Evolutionary conservation across 1,140 invertebrate species (phyloP).

Genomic region (Hirudo medicinalis): DNA sequence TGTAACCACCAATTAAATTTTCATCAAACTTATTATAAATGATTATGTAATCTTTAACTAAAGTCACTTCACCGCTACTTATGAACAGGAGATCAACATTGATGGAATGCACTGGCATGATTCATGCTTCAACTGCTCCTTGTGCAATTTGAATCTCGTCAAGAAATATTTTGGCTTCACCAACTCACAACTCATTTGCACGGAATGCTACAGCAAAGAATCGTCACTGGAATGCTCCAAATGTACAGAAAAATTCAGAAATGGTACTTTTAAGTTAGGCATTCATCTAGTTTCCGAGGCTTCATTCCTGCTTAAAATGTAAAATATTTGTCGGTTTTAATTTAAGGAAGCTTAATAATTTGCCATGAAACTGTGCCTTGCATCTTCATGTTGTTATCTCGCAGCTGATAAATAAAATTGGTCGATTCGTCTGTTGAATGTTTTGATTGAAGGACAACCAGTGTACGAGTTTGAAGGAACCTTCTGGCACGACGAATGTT

Average conservation of each 20-base stretch:
- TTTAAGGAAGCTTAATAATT: no score
- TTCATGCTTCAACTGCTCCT: neutral
- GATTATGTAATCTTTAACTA: no score
- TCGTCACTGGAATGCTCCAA: neutral
- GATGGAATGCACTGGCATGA: neutral
- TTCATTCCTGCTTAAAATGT: no score
- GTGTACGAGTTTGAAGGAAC: constrained; percentile 16
- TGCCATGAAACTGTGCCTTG: no score
- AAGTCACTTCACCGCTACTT: no score
- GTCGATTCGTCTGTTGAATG: neutral
- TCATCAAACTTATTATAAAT: no score
- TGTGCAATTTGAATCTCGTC: neutral
- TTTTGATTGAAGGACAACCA: constrained; percentile 1
- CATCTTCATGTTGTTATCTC: no score
- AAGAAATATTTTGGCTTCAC: constrained; percentile 2
- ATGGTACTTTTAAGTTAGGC: neutral
- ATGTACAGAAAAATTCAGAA: constrained; percentile 2
- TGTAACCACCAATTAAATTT: no score
- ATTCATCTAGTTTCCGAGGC: no score
- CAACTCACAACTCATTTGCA: neutral
- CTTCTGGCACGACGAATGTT: constrained; percentile 23
- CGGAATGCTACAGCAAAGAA: neutral
- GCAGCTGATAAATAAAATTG: neutral
- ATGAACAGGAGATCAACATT: neutral
- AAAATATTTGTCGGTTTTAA: no score